These are phyloP conservation scores for Danio aesculapii DNA, from an alignment of 2,797 vertebrate species.

Conservation along the genomic window DNA sequence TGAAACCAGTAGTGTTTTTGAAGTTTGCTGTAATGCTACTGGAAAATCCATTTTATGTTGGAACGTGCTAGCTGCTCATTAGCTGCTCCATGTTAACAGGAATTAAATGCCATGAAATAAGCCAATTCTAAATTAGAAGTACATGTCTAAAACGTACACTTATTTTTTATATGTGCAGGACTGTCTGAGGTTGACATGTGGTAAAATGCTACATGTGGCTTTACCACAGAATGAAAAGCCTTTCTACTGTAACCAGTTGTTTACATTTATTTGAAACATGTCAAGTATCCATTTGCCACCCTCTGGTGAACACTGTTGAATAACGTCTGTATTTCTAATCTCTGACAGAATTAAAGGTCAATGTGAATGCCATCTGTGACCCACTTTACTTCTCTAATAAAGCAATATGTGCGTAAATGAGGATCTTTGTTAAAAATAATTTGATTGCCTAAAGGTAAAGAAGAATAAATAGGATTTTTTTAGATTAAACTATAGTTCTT, in stretches of 20 bases:
- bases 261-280: slow-evolving; percentile 48
- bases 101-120: neutral
- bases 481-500: no score
- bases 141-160: no score
- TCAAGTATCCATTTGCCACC: slow-evolving; percentile 37
- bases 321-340: slow-evolving; percentile 33
- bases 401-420: neutral
- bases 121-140: neutral
- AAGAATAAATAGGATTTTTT: no score
- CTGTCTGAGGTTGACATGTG: slow-evolving; percentile 40
- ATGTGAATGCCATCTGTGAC: neutral
- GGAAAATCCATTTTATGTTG: slow-evolving; percentile 2
- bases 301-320: slow-evolving; percentile 34
- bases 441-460: no score
- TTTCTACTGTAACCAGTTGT: slow-evolving; percentile 47
- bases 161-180: neutral
- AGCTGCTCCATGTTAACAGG: neutral
- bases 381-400: neutral
- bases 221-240: slow-evolving; percentile 40
- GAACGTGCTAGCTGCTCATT: neutral
- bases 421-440: neutral
- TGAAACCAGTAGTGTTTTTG: slow-evolving; percentile 11
- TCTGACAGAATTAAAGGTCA: slow-evolving; percentile 6
- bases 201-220: slow-evolving; percentile 48
- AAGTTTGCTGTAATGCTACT: neutral